Evolutionary conservation across 1,140 invertebrate genomes (phyloP).

Genomic region (Bombus waltoni): DNA sequence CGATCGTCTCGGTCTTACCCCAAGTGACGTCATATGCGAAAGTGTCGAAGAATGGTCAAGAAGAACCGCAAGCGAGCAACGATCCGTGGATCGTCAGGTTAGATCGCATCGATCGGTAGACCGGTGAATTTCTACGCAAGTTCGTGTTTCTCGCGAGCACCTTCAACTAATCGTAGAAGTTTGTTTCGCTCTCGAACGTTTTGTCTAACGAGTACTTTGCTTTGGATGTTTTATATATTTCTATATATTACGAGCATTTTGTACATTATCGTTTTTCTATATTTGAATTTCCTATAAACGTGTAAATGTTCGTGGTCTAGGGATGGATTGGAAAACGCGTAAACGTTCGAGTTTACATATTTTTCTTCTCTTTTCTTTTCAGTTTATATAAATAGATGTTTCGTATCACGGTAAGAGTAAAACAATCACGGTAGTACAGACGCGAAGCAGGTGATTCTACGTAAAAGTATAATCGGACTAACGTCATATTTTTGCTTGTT

Average conservation of each 20-base stretch:
- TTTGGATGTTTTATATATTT: neutral
- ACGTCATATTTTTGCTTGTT: neutral
- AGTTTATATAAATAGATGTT: too few relatives aligned
- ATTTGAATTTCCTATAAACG: neutral
- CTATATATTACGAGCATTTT: neutral
- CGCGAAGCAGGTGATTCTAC: too few relatives aligned
- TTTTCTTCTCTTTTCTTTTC: too few relatives aligned
- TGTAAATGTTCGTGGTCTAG: neutral
- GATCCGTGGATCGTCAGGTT: constrained; percentile 62
- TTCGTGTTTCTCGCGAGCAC: neutral
- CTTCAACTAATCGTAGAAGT: too few relatives aligned
- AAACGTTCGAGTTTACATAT: too few relatives aligned
- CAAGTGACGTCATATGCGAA: constrained; percentile 74
- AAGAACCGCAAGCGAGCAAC: constrained; percentile 19
- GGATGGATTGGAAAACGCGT: too few relatives aligned
- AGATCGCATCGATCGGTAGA: constrained; percentile 1
- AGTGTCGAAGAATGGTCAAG: constrained; percentile 75
- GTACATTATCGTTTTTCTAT: neutral
- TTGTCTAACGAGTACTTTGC: neutral
- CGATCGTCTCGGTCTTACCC: constrained; percentile 51
- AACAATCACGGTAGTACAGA: too few relatives aligned
- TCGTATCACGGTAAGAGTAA: too few relatives aligned
- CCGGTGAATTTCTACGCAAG: neutral
- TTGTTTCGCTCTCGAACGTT: neutral
- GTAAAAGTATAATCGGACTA: neutral